Evolutionary conservation across 1,140 invertebrate species (phyloP).

Genomic region (Thrips palmi): DNA sequence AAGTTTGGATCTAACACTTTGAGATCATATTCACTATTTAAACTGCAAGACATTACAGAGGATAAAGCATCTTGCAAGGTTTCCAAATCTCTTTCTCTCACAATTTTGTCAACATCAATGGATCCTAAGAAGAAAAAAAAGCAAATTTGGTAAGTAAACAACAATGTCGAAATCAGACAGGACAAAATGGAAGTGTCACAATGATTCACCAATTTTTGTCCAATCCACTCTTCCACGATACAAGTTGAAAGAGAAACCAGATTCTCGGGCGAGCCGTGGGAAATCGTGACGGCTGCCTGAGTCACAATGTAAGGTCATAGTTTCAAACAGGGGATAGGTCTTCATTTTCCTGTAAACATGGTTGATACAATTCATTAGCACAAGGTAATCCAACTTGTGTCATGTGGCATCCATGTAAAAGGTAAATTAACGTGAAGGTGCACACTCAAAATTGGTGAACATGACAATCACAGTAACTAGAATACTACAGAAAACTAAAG

Average conservation of each 20-base stretch:
- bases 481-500: too few relatives aligned
- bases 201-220: not conserved
- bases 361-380: too few relatives aligned
- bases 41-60: not conserved
- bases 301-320: too few relatives aligned
- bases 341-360: too few relatives aligned
- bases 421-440: too few relatives aligned
- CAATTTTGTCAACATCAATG: not conserved
- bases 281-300: constrained; percentile 1
- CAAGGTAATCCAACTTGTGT: too few relatives aligned
- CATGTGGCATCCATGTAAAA: too few relatives aligned
- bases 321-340: too few relatives aligned
- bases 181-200: not conserved
- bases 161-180: not conserved
- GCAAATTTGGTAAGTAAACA: not conserved
- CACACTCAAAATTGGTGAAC: too few relatives aligned
- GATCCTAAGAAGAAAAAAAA: not conserved
- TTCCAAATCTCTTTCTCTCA: not conserved
- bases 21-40: not conserved
- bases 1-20: not conserved
- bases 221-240: constrained; percentile 2
- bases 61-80: not conserved
- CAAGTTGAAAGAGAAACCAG: not conserved
- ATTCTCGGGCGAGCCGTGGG: not conserved
- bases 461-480: too few relatives aligned